These are phyloP conservation scores for Drosophila helvetica DNA, from an alignment of 2,888 invertebrate species.

Conservation along the genomic window DNA sequence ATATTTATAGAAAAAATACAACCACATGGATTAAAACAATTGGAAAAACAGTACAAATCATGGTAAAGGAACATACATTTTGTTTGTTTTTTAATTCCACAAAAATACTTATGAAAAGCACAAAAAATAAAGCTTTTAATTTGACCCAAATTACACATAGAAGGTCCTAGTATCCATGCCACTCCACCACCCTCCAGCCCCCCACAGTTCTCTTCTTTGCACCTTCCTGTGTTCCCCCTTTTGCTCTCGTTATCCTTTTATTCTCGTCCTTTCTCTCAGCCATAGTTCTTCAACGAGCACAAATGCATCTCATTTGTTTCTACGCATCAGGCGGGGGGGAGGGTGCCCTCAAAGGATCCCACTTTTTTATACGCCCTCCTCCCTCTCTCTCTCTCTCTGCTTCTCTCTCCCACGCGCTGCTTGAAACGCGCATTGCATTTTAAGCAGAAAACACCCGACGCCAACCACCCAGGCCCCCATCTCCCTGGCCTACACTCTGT, in stretches of 20 bases:
- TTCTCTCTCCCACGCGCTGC: conserved; percentile 4
- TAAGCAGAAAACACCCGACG: conserved; percentile 41
- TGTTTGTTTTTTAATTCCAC: background rate
- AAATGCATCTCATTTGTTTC: conserved; percentile 51
- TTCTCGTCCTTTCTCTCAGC: background rate
- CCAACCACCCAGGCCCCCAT: conserved; percentile 2
- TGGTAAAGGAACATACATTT: background rate
- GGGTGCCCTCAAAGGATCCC: conserved; percentile 27
- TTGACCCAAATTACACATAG: conserved; percentile 40
- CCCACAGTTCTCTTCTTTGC: background rate
- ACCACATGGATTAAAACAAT: no score
- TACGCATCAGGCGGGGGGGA: conserved; percentile 29
- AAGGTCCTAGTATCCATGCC: conserved; percentile 35
- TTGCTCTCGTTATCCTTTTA: background rate
- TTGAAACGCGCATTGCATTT: conserved; percentile 62
- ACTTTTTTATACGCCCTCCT: conserved; percentile 9
- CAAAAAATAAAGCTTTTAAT: background rate
- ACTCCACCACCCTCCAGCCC: conserved; percentile 7
- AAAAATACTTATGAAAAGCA: background rate
- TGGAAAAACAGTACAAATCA: no score
- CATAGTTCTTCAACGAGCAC: conserved; percentile 4
- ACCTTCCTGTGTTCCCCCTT: background rate
- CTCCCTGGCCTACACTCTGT: conserved; percentile 8
- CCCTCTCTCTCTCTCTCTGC: conserved; percentile 26
- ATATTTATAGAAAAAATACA: no score